Percentiles rank a stretch among this genome's conserved stretches.
phyloP scores from a whole-genome alignment of 2,113 vertebrate genomes.

The Cygnus atratus region DNA sequence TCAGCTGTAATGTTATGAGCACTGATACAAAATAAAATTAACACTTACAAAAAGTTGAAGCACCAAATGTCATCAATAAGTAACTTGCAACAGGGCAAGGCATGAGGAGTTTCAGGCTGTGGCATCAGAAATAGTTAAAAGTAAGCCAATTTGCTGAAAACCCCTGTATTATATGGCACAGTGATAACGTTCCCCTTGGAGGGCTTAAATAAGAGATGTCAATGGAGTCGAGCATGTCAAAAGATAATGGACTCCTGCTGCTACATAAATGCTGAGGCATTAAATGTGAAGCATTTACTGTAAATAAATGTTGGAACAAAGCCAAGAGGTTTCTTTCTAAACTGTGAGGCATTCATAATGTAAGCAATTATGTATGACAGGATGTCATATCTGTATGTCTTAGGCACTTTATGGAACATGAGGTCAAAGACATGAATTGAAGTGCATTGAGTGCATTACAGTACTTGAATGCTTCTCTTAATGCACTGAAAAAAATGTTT shows the following conservation, averaged over 20 bases:
- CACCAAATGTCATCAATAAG: background rate
- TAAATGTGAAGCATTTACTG: constrained; percentile 30
- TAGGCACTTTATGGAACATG: constrained; percentile 16
- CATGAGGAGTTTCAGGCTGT: background rate
- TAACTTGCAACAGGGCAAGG: background rate
- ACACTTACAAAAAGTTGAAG: background rate
- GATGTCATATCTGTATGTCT: constrained; percentile 16
- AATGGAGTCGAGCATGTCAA: background rate
- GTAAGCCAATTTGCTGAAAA: constrained; percentile 15
- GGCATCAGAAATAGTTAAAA: background rate
- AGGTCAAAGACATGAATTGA: constrained; percentile 19
- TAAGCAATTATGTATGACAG: constrained; percentile 61
- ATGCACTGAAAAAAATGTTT: background rate
- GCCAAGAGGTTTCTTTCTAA: constrained; percentile 23
- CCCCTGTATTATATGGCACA: background rate
- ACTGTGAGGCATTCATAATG: background rate
- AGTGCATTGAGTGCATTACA: background rate
- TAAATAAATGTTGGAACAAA: constrained; percentile 32
- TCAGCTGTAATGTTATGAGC: background rate
- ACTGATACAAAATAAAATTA: background rate
- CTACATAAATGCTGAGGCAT: constrained; percentile 30
- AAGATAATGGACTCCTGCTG: constrained; percentile 34
- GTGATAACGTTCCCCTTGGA: background rate
- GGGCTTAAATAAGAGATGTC: constrained; percentile 34
- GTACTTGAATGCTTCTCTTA: background rate